Evolutionary conservation across 2,888 invertebrate genomes (phyloP).

Genomic region (Nematopogon swammerdamellus): DNA sequence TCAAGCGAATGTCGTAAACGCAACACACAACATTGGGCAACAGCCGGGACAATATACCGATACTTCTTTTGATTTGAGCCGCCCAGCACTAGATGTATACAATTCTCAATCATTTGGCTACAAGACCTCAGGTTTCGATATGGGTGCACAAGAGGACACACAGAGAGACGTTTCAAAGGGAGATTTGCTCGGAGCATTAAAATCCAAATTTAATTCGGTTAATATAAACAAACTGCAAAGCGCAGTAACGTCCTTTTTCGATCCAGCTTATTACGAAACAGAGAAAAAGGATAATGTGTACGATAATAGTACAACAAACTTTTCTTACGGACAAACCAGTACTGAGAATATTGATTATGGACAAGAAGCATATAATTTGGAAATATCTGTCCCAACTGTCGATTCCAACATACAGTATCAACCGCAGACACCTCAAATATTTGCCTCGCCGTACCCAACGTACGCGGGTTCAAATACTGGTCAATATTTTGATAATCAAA

Average conservation of each 20-base stretch:
- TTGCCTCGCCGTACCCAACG: too few species aligned
- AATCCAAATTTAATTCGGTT: constrained; percentile 40
- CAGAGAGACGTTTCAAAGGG: constrained; percentile 24
- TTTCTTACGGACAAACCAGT: not conserved
- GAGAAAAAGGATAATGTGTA: constrained; percentile 16
- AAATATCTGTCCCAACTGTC: constrained; percentile 24
- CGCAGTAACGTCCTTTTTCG: constrained; percentile 46
- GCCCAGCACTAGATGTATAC: constrained; percentile 15
- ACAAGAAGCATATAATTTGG: constrained; percentile 16
- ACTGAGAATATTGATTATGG: not conserved
- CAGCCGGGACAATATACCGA: not conserved
- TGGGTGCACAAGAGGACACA: not conserved
- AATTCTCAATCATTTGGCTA: not conserved
- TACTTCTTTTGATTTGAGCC: constrained; percentile 37
- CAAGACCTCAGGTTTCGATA: not conserved
- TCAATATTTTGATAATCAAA: too few species aligned
- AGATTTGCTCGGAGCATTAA: constrained; percentile 45
- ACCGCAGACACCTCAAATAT: not conserved
- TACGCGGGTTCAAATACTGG: too few species aligned
- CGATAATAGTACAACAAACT: not conserved
- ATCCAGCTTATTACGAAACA: constrained; percentile 35
- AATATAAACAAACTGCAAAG: constrained; percentile 48
- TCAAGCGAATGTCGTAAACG: not conserved
- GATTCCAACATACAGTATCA: constrained; percentile 11
- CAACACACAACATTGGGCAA: not conserved